Evolutionary conservation across 2,888 invertebrate genomes (phyloP).

Genomic region (Julus scandinavius): DNA sequence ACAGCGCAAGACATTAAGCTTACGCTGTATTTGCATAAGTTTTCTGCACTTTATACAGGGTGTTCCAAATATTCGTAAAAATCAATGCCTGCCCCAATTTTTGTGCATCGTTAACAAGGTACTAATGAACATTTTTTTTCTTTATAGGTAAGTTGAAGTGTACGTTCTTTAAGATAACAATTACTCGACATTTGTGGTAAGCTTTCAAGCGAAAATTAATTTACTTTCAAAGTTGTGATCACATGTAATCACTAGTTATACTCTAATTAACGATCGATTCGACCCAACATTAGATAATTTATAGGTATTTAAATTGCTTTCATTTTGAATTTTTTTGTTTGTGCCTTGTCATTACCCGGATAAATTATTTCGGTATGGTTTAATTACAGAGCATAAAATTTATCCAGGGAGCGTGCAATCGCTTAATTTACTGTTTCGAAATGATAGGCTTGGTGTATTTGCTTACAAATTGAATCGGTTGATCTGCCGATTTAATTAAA

Average conservation of each 20-base stretch:
- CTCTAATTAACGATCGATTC: background rate
- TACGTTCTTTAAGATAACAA: background rate
- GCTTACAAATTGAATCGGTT: background rate
- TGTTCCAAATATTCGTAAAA: too few species aligned
- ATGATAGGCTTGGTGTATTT: background rate
- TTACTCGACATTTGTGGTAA: background rate
- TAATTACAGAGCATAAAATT: slow-evolving; percentile 34
- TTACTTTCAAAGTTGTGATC: too few species aligned
- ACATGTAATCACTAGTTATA: too few species aligned
- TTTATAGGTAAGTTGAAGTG: background rate
- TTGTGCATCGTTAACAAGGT: background rate
- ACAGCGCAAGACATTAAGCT: too few species aligned
- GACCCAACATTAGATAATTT: background rate
- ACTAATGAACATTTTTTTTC: background rate
- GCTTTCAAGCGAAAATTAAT: background rate
- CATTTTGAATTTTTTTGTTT: background rate
- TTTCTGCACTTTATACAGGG: too few species aligned
- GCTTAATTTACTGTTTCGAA: slow-evolving; percentile 6
- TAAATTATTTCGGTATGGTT: slow-evolving; percentile 23
- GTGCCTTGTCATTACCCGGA: background rate
- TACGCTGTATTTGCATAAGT: too few species aligned
- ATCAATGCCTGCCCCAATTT: background rate
- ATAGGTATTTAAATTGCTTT: background rate
- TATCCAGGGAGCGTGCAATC: background rate
- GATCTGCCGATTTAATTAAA: slow-evolving; percentile 37